These are phyloP conservation scores for Scaeva pyrastri DNA, from an alignment of 2,888 invertebrate genomes.

Conservation along the genomic window DNA sequence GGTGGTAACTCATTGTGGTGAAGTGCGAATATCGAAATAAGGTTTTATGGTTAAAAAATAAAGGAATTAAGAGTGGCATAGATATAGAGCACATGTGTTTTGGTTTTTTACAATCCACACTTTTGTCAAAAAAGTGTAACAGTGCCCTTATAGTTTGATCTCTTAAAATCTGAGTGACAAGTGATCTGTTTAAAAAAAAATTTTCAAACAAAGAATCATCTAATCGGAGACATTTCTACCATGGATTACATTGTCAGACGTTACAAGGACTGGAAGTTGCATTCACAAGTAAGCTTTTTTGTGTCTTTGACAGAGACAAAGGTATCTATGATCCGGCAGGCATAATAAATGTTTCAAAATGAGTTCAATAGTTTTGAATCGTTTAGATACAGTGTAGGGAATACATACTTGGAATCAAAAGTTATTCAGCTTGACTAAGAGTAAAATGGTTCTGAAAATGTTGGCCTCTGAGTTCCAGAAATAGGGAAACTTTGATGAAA, in stretches of 20 bases:
- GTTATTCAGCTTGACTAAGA: background rate
- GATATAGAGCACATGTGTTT: constrained; percentile 39
- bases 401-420: background rate
- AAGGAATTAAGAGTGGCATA: constrained; percentile 51
- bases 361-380: constrained; percentile 13
- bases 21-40: constrained; percentile 47
- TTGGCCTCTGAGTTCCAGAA: background rate
- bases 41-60: constrained; percentile 31
- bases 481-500: background rate
- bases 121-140: background rate
- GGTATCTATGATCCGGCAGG: constrained; percentile 7
- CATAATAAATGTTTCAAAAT: background rate
- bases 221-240: constrained; percentile 69
- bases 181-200: constrained; percentile 18
- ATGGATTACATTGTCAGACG: constrained; percentile 84
- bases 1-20: constrained; percentile 60
- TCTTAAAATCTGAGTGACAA: constrained; percentile 12
- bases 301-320: constrained; percentile 31
- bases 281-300: constrained; percentile 81
- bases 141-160: constrained; percentile 42
- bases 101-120: constrained; percentile 41
- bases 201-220: constrained; percentile 16
- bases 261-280: constrained; percentile 84
- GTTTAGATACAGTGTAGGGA: background rate
- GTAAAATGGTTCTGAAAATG: background rate